Evolutionary conservation across 2,797 vertebrate species (phyloP).

Genomic region (Taenioides sp.): DNA sequence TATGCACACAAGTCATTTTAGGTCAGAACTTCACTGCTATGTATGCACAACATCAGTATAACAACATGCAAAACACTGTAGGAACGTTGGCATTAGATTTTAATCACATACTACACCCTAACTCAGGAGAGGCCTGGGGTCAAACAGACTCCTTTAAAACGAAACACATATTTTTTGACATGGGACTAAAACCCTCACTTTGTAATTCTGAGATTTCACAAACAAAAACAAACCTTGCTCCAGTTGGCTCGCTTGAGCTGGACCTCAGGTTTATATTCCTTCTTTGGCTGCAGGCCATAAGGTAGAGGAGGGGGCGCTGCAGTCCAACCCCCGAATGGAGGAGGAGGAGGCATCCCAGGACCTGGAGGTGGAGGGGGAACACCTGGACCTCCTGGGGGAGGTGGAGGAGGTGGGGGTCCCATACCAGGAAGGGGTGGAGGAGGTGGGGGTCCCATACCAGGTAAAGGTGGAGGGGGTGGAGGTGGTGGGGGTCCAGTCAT

Average conservation of each 20-base stretch:
- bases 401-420: constrained; percentile 55
- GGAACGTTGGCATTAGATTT: neutral
- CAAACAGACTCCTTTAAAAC: neutral
- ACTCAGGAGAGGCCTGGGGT: neutral
- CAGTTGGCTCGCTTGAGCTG: constrained; percentile 84
- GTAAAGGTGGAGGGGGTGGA: constrained; percentile 59
- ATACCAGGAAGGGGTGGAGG: constrained; percentile 66
- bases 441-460: constrained; percentile 46
- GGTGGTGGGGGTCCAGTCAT: constrained; percentile 37
- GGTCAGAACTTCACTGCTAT: constrained; percentile 43
- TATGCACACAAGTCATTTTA: constrained; percentile 57
- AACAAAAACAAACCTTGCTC: constrained; percentile 82
- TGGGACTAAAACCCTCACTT: neutral
- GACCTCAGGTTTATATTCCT: constrained; percentile 84
- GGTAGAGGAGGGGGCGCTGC: constrained; percentile 69
- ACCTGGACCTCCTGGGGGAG: constrained; percentile 55
- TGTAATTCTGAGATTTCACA: neutral
- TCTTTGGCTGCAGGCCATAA: constrained; percentile 82
- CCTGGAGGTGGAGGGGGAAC: constrained; percentile 56
- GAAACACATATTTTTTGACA: neutral
- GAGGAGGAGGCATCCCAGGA: constrained; percentile 53
- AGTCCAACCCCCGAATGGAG: constrained; percentile 68
- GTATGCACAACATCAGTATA: neutral
- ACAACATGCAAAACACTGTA: neutral
- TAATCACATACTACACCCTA: neutral